Evolutionary conservation across 1,140 invertebrate genomes (phyloP).

Genomic region (Glossosoma conforme): DNA sequence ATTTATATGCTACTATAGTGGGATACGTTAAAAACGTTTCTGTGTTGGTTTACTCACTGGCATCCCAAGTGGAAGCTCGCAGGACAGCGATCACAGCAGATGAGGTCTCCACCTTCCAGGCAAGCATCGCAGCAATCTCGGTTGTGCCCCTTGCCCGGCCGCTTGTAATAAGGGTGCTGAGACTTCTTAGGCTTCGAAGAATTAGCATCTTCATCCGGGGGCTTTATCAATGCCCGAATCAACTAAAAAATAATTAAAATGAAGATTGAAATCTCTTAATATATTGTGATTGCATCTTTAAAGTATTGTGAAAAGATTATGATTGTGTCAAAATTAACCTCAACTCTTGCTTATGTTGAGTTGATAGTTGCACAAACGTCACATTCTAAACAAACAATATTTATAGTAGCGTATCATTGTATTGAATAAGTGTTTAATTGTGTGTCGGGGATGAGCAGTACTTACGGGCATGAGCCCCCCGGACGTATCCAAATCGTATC

Average conservation of each 20-base stretch:
- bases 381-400: too few relatives aligned
- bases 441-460: constrained; percentile 10
- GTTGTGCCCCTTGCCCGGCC: constrained; percentile 86
- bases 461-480: constrained; percentile 48
- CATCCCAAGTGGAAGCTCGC: constrained; percentile 92
- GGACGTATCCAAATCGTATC: constrained; percentile 46
- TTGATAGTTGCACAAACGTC: too few relatives aligned
- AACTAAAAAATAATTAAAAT: constrained; percentile 57
- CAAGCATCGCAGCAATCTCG: constrained; percentile 90
- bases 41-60: constrained; percentile 64
- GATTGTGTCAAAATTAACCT: background rate
- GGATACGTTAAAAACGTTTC: too few relatives aligned
- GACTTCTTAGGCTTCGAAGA: constrained; percentile 60
- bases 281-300: too few relatives aligned
- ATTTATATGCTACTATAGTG: too few relatives aligned
- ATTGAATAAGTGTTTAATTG: too few relatives aligned
- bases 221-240: constrained; percentile 82
- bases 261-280: too few relatives aligned
- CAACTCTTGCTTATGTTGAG: background rate
- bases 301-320: background rate
- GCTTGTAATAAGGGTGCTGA: constrained; percentile 77
- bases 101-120: constrained; percentile 88
- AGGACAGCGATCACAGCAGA: constrained; percentile 93
- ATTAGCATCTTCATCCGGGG: constrained; percentile 70
- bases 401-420: too few relatives aligned